A percentile compares a stretch with the other conserved stretches of the same genome.
Conservation (phyloP, 23 tunicate genomes). For the Trididemnum miniatum region DNA sequence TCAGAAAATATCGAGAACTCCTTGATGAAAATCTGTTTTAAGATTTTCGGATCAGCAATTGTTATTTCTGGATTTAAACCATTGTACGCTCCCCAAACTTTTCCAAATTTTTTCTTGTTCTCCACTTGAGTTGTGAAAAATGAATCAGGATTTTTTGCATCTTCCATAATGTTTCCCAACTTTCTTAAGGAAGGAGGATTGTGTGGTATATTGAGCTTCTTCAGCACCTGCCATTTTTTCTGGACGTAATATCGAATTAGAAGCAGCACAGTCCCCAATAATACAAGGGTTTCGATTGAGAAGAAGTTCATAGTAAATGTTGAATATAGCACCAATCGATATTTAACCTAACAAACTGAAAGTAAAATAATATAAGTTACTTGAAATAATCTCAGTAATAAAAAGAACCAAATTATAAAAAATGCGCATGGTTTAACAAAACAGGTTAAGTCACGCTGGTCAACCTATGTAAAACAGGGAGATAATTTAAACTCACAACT, state of each 20-base stretch:
- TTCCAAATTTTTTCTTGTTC: slow-evolving; percentile 21
- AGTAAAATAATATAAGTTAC: too few relatives aligned
- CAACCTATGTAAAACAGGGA: too few relatives aligned
- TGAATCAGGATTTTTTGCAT: slow-evolving; percentile 21
- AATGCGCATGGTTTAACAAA: too few relatives aligned
- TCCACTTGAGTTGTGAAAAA: not conserved
- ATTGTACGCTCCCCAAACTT: slow-evolving; percentile 22
- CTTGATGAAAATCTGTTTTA: slow-evolving; percentile 75
- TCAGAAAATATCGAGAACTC: slow-evolving; percentile 58
- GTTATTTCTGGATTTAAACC: slow-evolving; percentile 39
- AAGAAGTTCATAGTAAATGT: too few relatives aligned
- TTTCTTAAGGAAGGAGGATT: slow-evolving; percentile 54
- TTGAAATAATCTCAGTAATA: too few relatives aligned
- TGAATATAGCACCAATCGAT: too few relatives aligned
- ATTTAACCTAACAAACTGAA: too few relatives aligned
- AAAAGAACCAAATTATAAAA: too few relatives aligned
- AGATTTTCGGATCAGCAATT: slow-evolving; percentile 64
- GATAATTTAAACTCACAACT: too few relatives aligned
- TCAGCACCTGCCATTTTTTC: slow-evolving; percentile 56
- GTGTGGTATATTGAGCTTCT: slow-evolving; percentile 76
- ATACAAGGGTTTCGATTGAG: slow-evolving; percentile 1
- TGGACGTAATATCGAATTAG: slow-evolving; percentile 47
- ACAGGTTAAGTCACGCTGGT: too few relatives aligned
- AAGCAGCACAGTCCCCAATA: not conserved
- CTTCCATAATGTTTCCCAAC: slow-evolving; percentile 32